These are phyloP conservation scores for Trachelus troglodyta DNA, from an alignment of 2,888 invertebrate genomes.

Conservation along the genomic window DNA sequence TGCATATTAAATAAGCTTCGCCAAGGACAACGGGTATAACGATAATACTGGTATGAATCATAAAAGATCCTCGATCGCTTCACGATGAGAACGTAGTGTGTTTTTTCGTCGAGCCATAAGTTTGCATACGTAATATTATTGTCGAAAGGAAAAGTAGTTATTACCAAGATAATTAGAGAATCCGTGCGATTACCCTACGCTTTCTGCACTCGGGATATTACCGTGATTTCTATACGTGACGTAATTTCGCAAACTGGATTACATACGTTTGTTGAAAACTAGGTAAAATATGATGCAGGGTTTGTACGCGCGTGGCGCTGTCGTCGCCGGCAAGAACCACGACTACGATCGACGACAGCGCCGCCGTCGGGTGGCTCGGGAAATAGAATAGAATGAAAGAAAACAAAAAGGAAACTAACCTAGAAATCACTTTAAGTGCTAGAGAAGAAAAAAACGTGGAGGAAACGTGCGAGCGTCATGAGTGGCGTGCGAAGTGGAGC, in stretches of 20 bases:
- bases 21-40: neutral
- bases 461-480: neutral
- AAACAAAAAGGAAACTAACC: neutral
- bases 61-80: neutral
- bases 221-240: slow-evolving; percentile 52
- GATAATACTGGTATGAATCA: neutral
- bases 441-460: neutral
- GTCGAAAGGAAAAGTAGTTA: neutral
- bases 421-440: neutral
- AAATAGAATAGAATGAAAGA: neutral
- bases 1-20: neutral
- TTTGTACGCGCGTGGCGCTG: neutral
- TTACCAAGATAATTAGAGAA: slow-evolving; percentile 29
- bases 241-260: slow-evolving; percentile 35
- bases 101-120: neutral
- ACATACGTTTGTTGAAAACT: neutral
- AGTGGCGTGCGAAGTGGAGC: neutral
- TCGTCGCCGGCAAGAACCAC: neutral
- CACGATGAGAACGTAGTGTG: neutral
- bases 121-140: neutral
- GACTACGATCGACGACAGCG: neutral
- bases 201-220: slow-evolving; percentile 52
- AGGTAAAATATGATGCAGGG: neutral
- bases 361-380: neutral
- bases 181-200: slow-evolving; percentile 49